phyloP scores from a whole-genome alignment of 2,797 vertebrate genomes.

The Pogonophryne albipinna region DNA sequence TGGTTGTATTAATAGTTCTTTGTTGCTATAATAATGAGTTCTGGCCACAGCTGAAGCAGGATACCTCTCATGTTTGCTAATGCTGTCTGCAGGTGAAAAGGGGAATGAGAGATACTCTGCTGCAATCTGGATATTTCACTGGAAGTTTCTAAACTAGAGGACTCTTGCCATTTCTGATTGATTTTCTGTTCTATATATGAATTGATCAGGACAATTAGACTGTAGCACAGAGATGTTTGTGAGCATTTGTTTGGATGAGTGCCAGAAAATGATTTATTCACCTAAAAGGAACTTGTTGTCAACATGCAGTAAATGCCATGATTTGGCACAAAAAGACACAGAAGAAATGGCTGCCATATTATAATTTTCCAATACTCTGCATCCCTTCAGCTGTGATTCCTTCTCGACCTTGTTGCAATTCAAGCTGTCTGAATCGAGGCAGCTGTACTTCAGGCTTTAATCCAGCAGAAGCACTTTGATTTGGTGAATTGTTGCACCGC shows the following conservation, averaged over 20 bases:
- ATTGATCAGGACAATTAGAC: slow-evolving; percentile 17
- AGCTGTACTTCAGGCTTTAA: slow-evolving; percentile 16
- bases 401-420: slow-evolving; percentile 20
- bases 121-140: slow-evolving; percentile 30
- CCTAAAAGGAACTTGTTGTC: slow-evolving; percentile 29
- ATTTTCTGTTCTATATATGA: slow-evolving; percentile 18
- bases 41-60: slow-evolving; percentile 31
- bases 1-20: slow-evolving; percentile 9
- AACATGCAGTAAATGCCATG: slow-evolving; percentile 23
- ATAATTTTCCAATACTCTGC: slow-evolving; percentile 24
- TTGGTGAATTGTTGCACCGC: slow-evolving; percentile 26
- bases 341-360: slow-evolving; percentile 23
- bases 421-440: slow-evolving; percentile 38
- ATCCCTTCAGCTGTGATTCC: slow-evolving; percentile 22
- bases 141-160: slow-evolving; percentile 37
- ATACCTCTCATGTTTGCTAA: slow-evolving; percentile 51
- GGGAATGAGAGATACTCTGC: slow-evolving; percentile 17
- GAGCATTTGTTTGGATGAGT: not conserved
- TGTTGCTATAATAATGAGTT: slow-evolving; percentile 37
- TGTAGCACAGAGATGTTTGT: not conserved
- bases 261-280: slow-evolving; percentile 5
- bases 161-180: slow-evolving; percentile 12
- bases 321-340: slow-evolving; percentile 40
- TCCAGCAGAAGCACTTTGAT: slow-evolving; percentile 15
- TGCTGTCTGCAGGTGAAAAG: slow-evolving; percentile 54